Conservation (phyloP, 2,113 vertebrate species). For the Falco punctatus region DNA sequence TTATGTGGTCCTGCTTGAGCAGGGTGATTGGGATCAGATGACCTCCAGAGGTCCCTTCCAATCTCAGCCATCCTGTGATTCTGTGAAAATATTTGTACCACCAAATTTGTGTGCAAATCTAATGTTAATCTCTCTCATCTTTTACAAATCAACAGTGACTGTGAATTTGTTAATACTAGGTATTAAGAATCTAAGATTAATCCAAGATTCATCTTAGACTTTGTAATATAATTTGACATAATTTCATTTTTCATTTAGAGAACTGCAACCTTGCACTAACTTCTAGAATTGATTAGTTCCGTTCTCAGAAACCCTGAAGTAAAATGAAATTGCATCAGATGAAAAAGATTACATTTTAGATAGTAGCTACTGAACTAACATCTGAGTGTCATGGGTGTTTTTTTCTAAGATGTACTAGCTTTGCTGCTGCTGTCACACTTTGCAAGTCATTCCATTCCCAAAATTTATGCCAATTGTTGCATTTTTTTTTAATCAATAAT, state of each 20-base stretch:
- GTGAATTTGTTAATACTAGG: not conserved
- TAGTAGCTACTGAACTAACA: not conserved
- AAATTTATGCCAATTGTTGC: not conserved
- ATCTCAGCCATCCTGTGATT: not conserved
- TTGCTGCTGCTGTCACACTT: not conserved
- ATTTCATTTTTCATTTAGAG: not conserved
- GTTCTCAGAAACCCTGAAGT: not conserved
- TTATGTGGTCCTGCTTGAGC: not conserved
- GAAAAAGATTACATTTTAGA: not conserved
- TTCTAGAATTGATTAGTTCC: not conserved
- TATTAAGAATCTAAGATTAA: not conserved
- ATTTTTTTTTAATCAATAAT: not conserved
- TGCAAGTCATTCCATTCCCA: not conserved
- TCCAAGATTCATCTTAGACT: not conserved
- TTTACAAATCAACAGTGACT: not conserved
- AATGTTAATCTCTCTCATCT: not conserved
- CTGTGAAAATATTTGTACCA: not conserved
- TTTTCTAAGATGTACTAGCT: not conserved
- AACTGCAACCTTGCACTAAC: not conserved
- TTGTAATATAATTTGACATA: not conserved
- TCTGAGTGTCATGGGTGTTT: fast-evolving
- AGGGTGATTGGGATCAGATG: not conserved
- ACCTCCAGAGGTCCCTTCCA: not conserved
- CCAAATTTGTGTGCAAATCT: not conserved
- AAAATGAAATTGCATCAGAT: not conserved